Base-by-base conservation (phyloP, 2,888 invertebrate genomes). In the Lithophane semibrunnea region DNA sequence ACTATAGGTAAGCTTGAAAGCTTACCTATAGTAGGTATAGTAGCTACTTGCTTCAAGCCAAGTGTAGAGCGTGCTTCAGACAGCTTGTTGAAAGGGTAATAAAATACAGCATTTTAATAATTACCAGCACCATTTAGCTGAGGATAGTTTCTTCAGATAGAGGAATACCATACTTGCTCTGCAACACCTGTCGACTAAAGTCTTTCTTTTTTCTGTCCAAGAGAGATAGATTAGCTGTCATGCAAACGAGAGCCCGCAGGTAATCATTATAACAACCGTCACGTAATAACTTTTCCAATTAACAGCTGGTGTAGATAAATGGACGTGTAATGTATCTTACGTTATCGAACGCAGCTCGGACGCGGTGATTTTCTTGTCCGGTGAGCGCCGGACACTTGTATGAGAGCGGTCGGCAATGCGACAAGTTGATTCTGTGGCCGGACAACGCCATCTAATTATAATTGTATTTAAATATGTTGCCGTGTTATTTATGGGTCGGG, bases 401-500 rank as follows among this genome's bases (percentile, higher is more conserved):
- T 84, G 73, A 76, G 75, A 67, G 49, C 75, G 75, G 63, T 60
- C 37, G 56, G 65, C 54, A 74, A 75, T 60, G 79, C 42, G 84
- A 84, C 84, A 85, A 76, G 85, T 84, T 84, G 85, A 84, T 85
- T 85, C 69, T 60, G 65, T 65, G 44, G 68, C 77, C 64, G 73
- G 84, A 77, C 84, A 80, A 84, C 81, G 74, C 81, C 75, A 60
- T 84, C 79, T 85, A 85, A 85, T 84, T 84, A 84, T 85, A 82
- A 85, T 84, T 84, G 83, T 85, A 85, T 85, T 76, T 85, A 85
- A 85, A 85, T 84, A 79, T 84, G 70, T 84, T 67, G 52, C 67
- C 49, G 73, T 54, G 71, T 72, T 79, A 82, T 85, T 84, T 85
- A 84, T 82, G 47, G 79, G 63, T 61, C 61, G 65, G 37, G 24